A percentile compares a stretch with the other conserved stretches of the same genome.
These are phyloP conservation scores for Falco peregrinus DNA, from an alignment of 2,797 vertebrate genomes.

Conservation along the genomic window DNA sequence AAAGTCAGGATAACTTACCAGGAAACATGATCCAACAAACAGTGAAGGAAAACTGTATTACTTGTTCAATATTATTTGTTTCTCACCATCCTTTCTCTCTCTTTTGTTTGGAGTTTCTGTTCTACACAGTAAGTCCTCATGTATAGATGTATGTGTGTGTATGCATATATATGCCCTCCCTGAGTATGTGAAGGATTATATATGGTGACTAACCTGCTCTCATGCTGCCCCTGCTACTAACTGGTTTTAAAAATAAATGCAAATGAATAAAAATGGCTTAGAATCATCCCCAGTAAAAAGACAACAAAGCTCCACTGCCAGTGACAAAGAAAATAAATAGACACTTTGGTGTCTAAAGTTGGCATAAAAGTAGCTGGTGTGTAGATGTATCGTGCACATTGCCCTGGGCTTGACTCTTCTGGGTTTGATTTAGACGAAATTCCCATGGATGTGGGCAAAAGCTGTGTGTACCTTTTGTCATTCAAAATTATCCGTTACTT, in stretches of 20 bases:
- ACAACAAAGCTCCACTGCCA: not conserved
- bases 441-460: not conserved
- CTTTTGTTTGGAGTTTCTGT: not conserved
- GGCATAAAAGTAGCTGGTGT: not conserved
- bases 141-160: not conserved
- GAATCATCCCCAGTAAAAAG: not conserved
- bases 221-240: not conserved
- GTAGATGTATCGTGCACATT: not conserved
- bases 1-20: not conserved
- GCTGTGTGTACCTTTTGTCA: not conserved
- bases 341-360: not conserved
- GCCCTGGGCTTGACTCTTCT: not conserved
- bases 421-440: not conserved
- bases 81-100: not conserved
- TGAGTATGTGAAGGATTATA: not conserved
- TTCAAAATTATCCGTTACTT: not conserved
- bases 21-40: not conserved
- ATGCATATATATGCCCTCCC: not conserved
- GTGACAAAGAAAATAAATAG: not conserved
- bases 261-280: not conserved
- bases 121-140: not conserved
- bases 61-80: not conserved
- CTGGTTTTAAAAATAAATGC: conserved; percentile 1
- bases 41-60: not conserved
- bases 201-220: not conserved